A percentile compares a stretch with the other conserved stretches of the same genome.
phyloP scores from a whole-genome alignment of 92 coral and sea anemone genomes.

The Porites evermanni region DNA sequence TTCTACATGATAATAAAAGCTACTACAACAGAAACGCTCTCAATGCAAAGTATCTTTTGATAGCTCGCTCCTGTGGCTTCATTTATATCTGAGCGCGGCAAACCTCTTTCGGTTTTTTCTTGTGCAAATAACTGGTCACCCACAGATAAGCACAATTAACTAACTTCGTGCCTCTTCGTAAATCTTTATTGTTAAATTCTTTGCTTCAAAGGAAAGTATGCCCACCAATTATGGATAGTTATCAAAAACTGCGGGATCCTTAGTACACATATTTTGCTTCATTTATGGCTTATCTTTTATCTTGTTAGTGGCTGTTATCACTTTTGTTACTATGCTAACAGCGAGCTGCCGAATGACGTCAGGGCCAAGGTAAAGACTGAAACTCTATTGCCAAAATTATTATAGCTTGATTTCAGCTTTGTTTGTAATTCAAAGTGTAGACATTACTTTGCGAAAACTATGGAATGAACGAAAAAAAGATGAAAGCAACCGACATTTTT shows the following conservation, averaged over 20 bases:
- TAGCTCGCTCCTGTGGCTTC: neutral
- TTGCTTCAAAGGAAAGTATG: neutral
- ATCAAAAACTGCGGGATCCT: neutral
- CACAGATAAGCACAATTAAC: conserved; percentile 26
- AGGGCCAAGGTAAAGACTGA: too few relatives aligned
- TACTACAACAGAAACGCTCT: neutral
- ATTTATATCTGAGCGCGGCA: conserved; percentile 2
- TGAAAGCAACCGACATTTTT: neutral
- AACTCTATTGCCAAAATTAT: too few relatives aligned
- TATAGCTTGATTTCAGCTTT: neutral
- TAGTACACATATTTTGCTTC: neutral
- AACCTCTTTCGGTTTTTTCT: neutral
- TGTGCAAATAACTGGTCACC: conserved; percentile 27
- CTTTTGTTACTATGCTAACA: too few relatives aligned
- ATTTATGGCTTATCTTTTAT: neutral
- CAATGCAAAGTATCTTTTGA: conserved; percentile 8
- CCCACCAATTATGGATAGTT: neutral
- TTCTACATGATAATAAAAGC: neutral
- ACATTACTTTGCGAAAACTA: neutral
- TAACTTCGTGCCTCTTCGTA: neutral
- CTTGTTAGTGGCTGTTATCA: neutral
- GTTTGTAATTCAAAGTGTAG: neutral
- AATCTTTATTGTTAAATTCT: conserved; percentile 5
- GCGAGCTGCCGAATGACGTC: too few relatives aligned
- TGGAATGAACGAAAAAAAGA: neutral